These are phyloP conservation scores for Drosophila demipolita DNA, from an alignment of 2,888 invertebrate genomes.

Conservation along the genomic window DNA sequence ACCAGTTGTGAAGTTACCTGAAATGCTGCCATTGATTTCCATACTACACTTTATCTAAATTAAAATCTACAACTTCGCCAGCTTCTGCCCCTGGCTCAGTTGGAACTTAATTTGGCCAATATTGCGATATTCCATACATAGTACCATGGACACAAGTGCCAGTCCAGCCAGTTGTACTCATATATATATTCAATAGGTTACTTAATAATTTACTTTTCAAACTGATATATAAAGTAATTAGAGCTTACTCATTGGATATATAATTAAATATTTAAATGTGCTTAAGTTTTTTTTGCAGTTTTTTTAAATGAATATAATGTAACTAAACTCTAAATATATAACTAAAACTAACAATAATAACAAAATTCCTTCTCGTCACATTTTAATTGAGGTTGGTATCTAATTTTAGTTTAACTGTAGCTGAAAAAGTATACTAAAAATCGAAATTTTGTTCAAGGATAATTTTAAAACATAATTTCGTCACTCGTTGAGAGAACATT, in stretches of 20 bases:
- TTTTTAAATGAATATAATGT: neutral
- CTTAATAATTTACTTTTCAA: neutral
- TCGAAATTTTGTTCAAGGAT: neutral
- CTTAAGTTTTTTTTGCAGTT: neutral
- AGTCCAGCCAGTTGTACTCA: neutral
- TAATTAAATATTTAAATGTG: neutral
- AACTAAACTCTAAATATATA: neutral
- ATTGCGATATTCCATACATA: constrained; percentile 23
- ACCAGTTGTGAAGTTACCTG: constrained; percentile 59
- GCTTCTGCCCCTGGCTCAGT: constrained; percentile 14
- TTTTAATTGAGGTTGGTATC: neutral
- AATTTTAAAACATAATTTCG: neutral
- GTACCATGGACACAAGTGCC: neutral
- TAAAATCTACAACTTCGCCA: constrained; percentile 71
- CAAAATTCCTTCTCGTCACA: neutral
- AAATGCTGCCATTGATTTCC: constrained; percentile 70
- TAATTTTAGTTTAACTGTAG: neutral
- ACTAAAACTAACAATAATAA: neutral
- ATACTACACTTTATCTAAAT: constrained; percentile 76
- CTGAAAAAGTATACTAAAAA: too few species aligned
- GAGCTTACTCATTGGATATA: neutral
- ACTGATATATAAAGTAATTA: neutral
- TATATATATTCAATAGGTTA: neutral
- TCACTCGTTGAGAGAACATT: neutral
- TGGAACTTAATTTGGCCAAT: constrained; percentile 1